phyloP scores from a whole-genome alignment of 2,888 invertebrate species.

The Bimastos eiseni region DNA sequence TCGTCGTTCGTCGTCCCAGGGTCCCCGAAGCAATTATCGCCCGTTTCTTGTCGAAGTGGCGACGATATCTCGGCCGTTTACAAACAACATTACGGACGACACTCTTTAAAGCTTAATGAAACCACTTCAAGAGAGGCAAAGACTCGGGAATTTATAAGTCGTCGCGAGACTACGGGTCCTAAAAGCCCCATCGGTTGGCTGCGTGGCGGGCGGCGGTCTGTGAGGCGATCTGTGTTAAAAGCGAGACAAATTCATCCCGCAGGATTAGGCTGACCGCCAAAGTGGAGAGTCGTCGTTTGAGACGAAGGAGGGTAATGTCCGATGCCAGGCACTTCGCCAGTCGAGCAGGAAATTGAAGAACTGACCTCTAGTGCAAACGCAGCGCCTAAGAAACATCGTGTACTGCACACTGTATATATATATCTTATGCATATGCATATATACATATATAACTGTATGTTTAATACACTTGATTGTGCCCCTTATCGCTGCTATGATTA shows the following conservation, averaged over 20 bases:
- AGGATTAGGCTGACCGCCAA: background rate
- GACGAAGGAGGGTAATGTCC: slow-evolving; percentile 9
- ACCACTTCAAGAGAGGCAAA: slow-evolving; percentile 19
- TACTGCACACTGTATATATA: background rate
- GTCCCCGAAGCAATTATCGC: slow-evolving; percentile 19
- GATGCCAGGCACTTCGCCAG: background rate
- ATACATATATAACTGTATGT: background rate
- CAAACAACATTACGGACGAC: slow-evolving; percentile 15
- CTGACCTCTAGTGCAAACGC: slow-evolving; percentile 13
- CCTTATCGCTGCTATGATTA: too few relatives aligned
- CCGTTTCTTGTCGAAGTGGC: slow-evolving; percentile 16
- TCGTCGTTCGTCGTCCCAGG: background rate
- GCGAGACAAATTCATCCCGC: slow-evolving; percentile 22
- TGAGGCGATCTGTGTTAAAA: slow-evolving; percentile 23
- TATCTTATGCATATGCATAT: background rate
- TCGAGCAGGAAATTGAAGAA: slow-evolving; percentile 22
- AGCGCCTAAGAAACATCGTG: background rate
- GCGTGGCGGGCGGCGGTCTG: background rate
- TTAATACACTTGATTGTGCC: too few relatives aligned
- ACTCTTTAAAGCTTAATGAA: slow-evolving; percentile 17
- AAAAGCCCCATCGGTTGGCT: slow-evolving; percentile 2
- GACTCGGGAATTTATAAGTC: background rate
- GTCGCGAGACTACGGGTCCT: background rate
- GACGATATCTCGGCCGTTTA: slow-evolving; percentile 24
- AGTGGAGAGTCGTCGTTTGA: background rate